A percentile compares a stretch with the other conserved stretches of the same genome.
phyloP scores from a whole-genome alignment of 2,888 invertebrate species.

The Oligia latruncula region DNA sequence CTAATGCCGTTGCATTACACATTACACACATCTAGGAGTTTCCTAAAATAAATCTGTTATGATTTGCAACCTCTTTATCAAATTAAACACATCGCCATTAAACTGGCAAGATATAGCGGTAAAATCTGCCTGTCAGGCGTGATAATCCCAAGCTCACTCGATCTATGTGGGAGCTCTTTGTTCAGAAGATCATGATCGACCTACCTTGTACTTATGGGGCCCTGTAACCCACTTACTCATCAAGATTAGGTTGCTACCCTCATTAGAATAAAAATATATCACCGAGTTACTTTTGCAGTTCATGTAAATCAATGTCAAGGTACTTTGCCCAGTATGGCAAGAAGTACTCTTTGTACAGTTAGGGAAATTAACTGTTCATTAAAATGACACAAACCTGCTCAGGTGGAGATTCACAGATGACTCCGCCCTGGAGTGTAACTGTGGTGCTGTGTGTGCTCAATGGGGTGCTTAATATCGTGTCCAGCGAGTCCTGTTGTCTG shows the following conservation, averaged over 20 bases:
- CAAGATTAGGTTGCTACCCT: slow-evolving; percentile 22
- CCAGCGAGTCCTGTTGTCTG: too few species aligned
- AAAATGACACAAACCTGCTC: background rate
- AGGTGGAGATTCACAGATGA: too few species aligned
- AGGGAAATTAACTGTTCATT: background rate
- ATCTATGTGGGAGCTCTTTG: slow-evolving; percentile 31
- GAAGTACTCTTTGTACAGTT: background rate
- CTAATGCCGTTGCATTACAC: too few species aligned
- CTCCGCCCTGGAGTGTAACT: too few species aligned
- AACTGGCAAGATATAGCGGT: too few species aligned
- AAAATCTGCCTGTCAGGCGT: background rate
- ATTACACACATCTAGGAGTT: background rate
- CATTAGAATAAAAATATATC: slow-evolving; percentile 33
- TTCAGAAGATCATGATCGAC: slow-evolving; percentile 18
- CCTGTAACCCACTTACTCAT: slow-evolving; percentile 39
- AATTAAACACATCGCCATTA: background rate
- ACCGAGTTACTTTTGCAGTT: slow-evolving; percentile 20
- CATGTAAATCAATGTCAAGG: slow-evolving; percentile 20
- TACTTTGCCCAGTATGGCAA: slow-evolving; percentile 12
- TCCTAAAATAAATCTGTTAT: background rate
- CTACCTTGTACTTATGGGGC: slow-evolving; percentile 24
- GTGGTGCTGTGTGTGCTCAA: too few species aligned
- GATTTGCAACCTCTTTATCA: background rate
- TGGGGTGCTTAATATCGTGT: too few species aligned
- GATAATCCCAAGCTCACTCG: slow-evolving; percentile 18